Conservation (phyloP, 2,888 invertebrate genomes). For the Chromoteleia sp. region DNA sequence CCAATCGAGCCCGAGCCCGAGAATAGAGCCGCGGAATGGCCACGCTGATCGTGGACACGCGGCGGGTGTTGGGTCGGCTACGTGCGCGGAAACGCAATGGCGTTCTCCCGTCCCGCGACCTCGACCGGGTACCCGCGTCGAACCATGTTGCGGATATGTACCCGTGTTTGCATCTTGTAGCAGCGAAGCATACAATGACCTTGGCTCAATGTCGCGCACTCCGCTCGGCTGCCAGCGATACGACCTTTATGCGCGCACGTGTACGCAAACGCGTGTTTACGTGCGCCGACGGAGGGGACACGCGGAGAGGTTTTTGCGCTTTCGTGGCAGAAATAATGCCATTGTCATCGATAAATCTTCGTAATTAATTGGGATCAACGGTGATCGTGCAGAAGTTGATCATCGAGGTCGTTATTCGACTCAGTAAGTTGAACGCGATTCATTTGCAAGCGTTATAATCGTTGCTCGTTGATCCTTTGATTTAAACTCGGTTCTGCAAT, state of each 20-base stretch:
- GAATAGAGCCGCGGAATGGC: constrained; percentile 29
- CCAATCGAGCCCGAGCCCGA: constrained; percentile 10
- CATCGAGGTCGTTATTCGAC: too few relatives aligned
- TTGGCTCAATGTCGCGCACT: constrained; percentile 78
- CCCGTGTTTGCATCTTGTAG: constrained; percentile 65
- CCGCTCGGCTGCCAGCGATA: constrained; percentile 55
- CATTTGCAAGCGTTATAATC: too few relatives aligned
- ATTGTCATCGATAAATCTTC: constrained; percentile 19
- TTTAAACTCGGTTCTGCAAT: too few relatives aligned
- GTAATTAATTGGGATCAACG: constrained; percentile 6
- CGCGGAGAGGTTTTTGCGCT: neutral
- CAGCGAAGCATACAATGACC: constrained; percentile 73
- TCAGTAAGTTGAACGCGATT: too few relatives aligned
- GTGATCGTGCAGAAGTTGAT: neutral
- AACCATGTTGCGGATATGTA: constrained; percentile 64
- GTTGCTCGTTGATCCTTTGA: too few relatives aligned
- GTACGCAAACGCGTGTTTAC: constrained; percentile 51
- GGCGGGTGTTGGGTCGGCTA: constrained; percentile 51
- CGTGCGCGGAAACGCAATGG: constrained; percentile 65
- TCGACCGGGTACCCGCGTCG: constrained; percentile 64
- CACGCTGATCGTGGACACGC: constrained; percentile 33
- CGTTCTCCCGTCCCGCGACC: constrained; percentile 56
- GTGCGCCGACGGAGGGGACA: constrained; percentile 1
- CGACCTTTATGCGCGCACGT: constrained; percentile 65
- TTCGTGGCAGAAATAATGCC: too few relatives aligned